These are phyloP conservation scores for Athene noctua DNA, from an alignment of 2,113 vertebrate genomes.

Conservation along the genomic window DNA sequence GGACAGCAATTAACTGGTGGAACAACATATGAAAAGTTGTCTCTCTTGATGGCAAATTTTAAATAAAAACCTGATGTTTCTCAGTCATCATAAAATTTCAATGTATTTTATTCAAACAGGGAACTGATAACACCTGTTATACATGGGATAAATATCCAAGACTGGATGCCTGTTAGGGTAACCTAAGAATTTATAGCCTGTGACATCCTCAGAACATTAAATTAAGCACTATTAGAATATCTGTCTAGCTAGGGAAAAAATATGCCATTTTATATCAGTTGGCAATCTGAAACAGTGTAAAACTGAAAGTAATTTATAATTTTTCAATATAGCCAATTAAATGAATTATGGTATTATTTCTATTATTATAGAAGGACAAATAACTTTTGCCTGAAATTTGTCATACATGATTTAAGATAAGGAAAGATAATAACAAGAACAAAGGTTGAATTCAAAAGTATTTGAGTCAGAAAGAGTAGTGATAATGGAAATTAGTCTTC, in stretches of 20 bases:
- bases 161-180: background rate
- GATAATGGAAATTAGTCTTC: background rate
- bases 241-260: background rate
- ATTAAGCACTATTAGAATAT: background rate
- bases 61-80: background rate
- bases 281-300: background rate
- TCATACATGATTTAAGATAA: background rate
- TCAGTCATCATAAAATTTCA: background rate
- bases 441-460: background rate
- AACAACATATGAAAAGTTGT: background rate
- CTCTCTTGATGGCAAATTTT: background rate
- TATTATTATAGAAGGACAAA: background rate
- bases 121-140: background rate
- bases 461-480: background rate
- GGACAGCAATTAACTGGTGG: background rate
- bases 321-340: background rate
- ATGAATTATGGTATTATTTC: background rate
- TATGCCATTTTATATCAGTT: background rate
- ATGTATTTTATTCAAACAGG: background rate
- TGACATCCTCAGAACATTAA: background rate
- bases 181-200: background rate
- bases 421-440: background rate
- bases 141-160: background rate
- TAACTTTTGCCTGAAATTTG: background rate
- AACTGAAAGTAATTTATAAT: background rate